Evolutionary conservation across 1,140 invertebrate species (phyloP).

Genomic region (Brachystomella parvula): DNA sequence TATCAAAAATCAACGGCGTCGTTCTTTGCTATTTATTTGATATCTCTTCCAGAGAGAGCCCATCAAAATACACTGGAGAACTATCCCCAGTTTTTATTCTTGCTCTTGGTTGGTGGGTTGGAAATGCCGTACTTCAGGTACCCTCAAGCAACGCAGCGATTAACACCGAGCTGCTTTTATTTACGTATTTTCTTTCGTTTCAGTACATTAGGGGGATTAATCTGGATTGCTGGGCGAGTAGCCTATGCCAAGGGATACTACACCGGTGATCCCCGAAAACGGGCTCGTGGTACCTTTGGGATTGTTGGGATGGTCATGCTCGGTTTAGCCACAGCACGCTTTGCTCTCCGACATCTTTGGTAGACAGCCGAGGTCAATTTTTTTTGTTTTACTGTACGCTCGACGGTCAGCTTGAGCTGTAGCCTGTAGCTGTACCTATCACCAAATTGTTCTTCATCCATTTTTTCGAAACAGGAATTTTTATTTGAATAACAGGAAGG

Average conservation of each 20-base stretch:
- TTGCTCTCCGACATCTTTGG: conserved; percentile 39
- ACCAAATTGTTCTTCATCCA: background rate
- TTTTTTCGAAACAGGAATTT: background rate
- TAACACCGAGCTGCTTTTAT: background rate
- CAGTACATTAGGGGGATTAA: conserved; percentile 39
- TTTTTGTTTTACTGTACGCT: background rate
- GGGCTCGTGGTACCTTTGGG: conserved; percentile 43
- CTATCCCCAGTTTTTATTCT: conserved; percentile 45
- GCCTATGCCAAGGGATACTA: conserved; percentile 49
- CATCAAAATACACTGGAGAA: conserved; percentile 43
- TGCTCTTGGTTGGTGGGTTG: conserved; percentile 46
- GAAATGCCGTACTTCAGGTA: conserved; percentile 45
- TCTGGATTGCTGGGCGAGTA: conserved; percentile 44
- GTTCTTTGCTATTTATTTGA: background rate
- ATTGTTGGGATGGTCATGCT: conserved; percentile 44
- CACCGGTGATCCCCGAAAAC: conserved; percentile 44
- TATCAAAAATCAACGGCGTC: conserved; percentile 32
- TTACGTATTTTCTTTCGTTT: background rate
- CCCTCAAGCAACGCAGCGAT: conserved; percentile 29
- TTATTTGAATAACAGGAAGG: background rate
- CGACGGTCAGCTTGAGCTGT: conserved; percentile 17
- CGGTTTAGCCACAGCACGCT: conserved; percentile 41
- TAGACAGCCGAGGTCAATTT: background rate
- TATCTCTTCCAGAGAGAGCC: conserved; percentile 20
- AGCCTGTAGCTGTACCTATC: background rate